These are phyloP conservation scores for Bungarus multicinctus DNA, from an alignment of 2,113 vertebrate species.

Conservation along the genomic window DNA sequence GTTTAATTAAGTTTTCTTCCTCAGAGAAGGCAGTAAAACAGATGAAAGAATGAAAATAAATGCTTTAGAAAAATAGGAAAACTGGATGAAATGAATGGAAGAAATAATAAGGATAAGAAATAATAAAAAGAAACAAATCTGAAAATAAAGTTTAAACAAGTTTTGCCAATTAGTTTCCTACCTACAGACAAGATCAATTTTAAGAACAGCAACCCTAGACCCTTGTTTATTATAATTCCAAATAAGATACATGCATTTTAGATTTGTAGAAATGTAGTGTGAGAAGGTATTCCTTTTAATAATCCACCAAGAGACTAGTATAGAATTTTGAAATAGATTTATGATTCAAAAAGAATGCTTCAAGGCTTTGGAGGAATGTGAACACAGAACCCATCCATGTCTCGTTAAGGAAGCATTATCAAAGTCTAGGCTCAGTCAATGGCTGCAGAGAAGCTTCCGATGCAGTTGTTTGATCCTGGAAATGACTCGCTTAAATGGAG, in stretches of 20 bases:
- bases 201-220: conserved; percentile 13
- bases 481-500: neutral
- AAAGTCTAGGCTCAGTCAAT: neutral
- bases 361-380: neutral
- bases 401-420: neutral
- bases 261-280: neutral
- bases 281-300: neutral
- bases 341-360: neutral
- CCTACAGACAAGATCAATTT: neutral
- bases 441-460: neutral
- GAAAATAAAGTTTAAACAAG: conserved; percentile 27
- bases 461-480: neutral
- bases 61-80: conserved; percentile 38
- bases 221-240: neutral
- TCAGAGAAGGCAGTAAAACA: conserved; percentile 46
- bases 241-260: conserved; percentile 5
- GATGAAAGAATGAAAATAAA: conserved; percentile 49
- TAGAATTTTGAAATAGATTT: neutral
- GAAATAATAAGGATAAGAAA: neutral
- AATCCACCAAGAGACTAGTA: neutral
- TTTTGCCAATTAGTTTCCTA: neutral
- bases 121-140: conserved; percentile 9
- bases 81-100: conserved; percentile 14
- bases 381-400: neutral
- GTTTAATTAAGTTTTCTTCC: conserved; percentile 81